Conservation (phyloP, 1,140 invertebrate species). For the Cydia fagiglandana region DNA sequence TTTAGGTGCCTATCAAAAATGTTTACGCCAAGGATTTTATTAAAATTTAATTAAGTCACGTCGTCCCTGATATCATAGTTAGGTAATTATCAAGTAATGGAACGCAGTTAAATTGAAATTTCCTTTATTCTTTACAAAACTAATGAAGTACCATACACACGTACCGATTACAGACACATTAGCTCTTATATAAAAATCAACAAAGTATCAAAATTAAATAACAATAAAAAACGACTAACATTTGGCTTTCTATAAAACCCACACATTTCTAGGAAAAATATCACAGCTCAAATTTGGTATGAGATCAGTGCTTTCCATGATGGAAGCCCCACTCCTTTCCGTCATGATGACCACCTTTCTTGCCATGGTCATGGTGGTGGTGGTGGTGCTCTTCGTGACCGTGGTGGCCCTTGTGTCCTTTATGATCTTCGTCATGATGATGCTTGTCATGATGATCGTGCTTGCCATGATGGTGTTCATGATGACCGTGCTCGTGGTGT, state of each 20-base stretch:
- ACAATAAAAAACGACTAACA: constrained; percentile 19
- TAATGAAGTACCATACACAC: neutral
- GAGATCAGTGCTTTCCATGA: constrained; percentile 66
- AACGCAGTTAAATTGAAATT: neutral
- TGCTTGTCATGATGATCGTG: constrained; percentile 68
- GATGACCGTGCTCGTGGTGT: constrained; percentile 63
- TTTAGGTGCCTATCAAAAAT: neutral
- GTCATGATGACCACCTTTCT: constrained; percentile 66
- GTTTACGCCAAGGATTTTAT: neutral
- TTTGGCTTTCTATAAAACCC: constrained; percentile 36
- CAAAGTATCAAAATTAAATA: constrained; percentile 39
- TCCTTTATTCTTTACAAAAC: constrained; percentile 20
- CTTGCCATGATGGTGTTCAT: constrained; percentile 66
- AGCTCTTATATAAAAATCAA: constrained; percentile 9
- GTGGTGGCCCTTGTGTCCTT: constrained; percentile 68
- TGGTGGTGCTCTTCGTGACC: constrained; percentile 72
- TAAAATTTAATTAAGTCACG: too few species aligned
- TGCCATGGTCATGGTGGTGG: constrained; percentile 65
- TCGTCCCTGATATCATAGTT: too few species aligned
- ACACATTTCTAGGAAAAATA: constrained; percentile 45
- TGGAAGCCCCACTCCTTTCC: constrained; percentile 74
- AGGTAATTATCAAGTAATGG: neutral
- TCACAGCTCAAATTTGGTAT: constrained; percentile 56
- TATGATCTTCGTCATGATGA: constrained; percentile 65
- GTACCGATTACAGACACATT: neutral